phyloP scores from a whole-genome alignment of 2,888 invertebrate species.

The Leistus spinibarbis region DNA sequence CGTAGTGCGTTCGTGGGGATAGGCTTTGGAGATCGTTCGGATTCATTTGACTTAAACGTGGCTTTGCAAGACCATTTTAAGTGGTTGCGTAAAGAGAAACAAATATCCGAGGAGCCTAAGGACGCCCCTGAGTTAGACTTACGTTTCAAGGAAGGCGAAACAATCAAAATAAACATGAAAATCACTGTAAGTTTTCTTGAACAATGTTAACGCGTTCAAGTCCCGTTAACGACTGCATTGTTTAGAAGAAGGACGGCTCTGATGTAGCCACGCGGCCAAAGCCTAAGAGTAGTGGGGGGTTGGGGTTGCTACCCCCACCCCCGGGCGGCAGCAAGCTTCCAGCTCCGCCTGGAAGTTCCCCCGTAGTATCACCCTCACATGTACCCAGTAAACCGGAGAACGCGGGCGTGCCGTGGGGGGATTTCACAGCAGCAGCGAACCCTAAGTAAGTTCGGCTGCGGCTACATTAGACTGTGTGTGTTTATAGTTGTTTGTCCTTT shows the following conservation, averaged over 20 bases:
- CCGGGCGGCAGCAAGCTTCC: conserved; percentile 77
- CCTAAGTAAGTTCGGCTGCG: conserved; percentile 44
- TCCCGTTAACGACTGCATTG: neutral
- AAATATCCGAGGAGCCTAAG: conserved; percentile 76
- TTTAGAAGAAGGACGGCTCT: conserved; percentile 87
- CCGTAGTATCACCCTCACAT: conserved; percentile 72
- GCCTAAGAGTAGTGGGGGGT: conserved; percentile 62
- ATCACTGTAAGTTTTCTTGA: conserved; percentile 72
- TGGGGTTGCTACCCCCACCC: conserved; percentile 79
- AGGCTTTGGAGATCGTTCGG: conserved; percentile 96
- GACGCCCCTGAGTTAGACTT: conserved; percentile 87
- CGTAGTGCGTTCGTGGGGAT: conserved; percentile 94
- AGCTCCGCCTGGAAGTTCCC: conserved; percentile 80
- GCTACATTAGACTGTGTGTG: neutral
- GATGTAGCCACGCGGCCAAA: conserved; percentile 73
- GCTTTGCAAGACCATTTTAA: conserved; percentile 98
- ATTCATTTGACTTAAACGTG: conserved; percentile 98
- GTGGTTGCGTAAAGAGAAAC: conserved; percentile 83
- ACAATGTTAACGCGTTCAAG: neutral
- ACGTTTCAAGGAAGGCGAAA: conserved; percentile 98
- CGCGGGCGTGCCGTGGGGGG: conserved; percentile 74
- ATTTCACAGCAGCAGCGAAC: conserved; percentile 74
- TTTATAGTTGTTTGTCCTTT: neutral
- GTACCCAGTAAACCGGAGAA: conserved; percentile 55
- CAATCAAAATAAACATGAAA: conserved; percentile 98